Evolutionary conservation across 1,140 invertebrate genomes (phyloP).

Genomic region (Rhopalosiphum maidis): DNA sequence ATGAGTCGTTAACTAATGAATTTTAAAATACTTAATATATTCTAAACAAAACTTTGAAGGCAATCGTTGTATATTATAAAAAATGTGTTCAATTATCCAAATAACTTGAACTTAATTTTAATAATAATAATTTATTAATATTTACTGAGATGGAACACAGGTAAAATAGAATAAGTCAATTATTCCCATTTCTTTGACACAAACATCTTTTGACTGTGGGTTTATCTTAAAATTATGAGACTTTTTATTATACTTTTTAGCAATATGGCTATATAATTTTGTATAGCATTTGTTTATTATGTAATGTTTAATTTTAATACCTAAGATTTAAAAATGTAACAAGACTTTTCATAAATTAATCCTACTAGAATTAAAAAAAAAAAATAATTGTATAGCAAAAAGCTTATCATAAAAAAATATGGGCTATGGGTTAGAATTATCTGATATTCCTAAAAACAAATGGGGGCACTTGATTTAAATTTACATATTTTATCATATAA

Average conservation of each 20-base stretch:
- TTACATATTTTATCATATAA: background rate
- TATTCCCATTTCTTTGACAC: background rate
- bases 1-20: background rate
- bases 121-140: background rate
- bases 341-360: background rate
- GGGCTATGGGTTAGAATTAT: background rate
- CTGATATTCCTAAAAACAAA: background rate
- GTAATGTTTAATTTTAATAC: no score
- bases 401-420: background rate
- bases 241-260: no score
- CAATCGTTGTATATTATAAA: background rate
- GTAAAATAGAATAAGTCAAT: no score
- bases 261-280: no score
- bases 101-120: background rate
- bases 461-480: background rate
- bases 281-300: no score
- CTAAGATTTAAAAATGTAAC: no score
- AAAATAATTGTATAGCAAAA: no score
- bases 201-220: background rate
- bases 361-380: background rate
- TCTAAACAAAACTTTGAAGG: background rate
- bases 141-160: no score
- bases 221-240: no score
- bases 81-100: background rate
- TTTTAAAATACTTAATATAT: background rate